These are phyloP conservation scores for Galeopsomyia nigrocyanea DNA, from an alignment of 2,888 invertebrate genomes.

Conservation along the genomic window DNA sequence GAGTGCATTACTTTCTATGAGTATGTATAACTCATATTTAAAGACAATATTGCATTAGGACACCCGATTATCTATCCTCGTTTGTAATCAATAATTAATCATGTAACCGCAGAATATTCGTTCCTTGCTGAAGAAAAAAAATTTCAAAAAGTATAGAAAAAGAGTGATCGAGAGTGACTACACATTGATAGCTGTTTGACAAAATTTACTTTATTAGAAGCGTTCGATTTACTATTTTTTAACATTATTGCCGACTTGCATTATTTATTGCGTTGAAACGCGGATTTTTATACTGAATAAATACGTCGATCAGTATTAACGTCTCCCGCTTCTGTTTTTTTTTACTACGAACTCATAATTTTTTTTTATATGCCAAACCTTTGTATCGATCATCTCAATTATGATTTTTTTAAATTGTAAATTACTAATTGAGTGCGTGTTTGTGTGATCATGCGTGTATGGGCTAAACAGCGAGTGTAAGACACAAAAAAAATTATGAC, in stretches of 20 bases:
- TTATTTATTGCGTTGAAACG: background rate
- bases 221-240: background rate
- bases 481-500: conserved; percentile 45
- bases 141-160: conserved; percentile 8
- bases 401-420: conserved; percentile 25
- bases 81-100: conserved; percentile 43
- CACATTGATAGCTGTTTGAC: conserved; percentile 5
- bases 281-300: conserved; percentile 1
- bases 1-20: conserved; percentile 35
- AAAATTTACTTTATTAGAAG: conserved; percentile 37
- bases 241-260: conserved; percentile 5
- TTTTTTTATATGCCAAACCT: conserved; percentile 20
- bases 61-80: conserved; percentile 29
- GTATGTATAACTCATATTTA: conserved; percentile 30
- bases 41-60: conserved; percentile 43
- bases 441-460: conserved; percentile 36
- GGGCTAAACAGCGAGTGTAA: conserved; percentile 40
- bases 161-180: conserved; percentile 30
- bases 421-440: conserved; percentile 26
- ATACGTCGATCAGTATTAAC: conserved; percentile 46
- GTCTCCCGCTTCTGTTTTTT: background rate
- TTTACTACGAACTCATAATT: conserved; percentile 24
- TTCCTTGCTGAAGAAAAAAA: conserved; percentile 32
- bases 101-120: conserved; percentile 38
- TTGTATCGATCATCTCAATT: conserved; percentile 37